Base-by-base conservation (phyloP, 2,113 vertebrate species). In the Percopsis transmontana region DNA sequence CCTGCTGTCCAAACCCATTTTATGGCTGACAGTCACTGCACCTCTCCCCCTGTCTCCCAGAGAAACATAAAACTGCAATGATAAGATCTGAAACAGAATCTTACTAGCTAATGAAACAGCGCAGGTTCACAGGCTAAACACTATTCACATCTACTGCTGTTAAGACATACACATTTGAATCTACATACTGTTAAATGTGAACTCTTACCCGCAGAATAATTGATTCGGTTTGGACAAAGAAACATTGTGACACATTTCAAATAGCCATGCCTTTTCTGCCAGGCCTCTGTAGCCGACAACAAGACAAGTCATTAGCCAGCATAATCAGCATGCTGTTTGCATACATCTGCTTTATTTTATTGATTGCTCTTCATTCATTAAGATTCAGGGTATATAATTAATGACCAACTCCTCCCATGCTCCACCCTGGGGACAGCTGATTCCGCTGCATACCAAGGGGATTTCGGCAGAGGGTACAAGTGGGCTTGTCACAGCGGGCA, bases 321-420 rank as follows among this genome's bases (percentile, higher is more conserved):
- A 89, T 89, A 92, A 93, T 92, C 90, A 90, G 87, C 91, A 92
- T 90, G 85, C 86, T 91, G 92, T 93, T 93, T 92, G 90, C 91
- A 93, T 93, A 90, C 90, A 92, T 93, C 87, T 90, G 85, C 88
- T 89, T 89, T 88, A 90, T 91, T 90, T 89, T 93, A 93, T 93
- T 91, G 91, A 92, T 93, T 92, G 89, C 90, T 77, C 77, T 82
- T 90, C 90, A 90, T 93, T 93, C 87, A 89, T 93, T 92, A 92
- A 89, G 84, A 92, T 91, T 90, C 91, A 90, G 87, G 82, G 87
- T 85, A 87, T 91, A 89, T 91, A 93, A 93, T 93, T 93, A 93
- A 92, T 91, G 90, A 82, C 84, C 82, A 83, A 64, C 86, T 90
- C 89, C 86, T 66, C 87, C 83, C 75, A 68, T 81, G 79, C 81